phyloP scores from a whole-genome alignment of 1,140 invertebrate species.

The Drosophila ficusphila region DNA sequence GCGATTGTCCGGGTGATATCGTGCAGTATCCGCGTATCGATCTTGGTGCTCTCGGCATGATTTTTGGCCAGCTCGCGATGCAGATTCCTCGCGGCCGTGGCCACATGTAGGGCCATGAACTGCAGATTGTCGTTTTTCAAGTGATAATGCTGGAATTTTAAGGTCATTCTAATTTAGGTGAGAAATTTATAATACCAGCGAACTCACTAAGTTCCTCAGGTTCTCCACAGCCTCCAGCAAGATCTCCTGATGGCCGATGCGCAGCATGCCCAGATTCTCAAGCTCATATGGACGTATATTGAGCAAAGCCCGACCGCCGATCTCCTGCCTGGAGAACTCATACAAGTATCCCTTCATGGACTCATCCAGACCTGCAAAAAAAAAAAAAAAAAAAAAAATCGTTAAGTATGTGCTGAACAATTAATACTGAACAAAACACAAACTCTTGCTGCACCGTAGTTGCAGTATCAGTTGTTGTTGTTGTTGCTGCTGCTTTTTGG shows the following conservation, averaged over 20 bases:
- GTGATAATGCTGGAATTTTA: constrained; percentile 91
- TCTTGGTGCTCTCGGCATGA: constrained; percentile 87
- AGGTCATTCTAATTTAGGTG: too few species aligned
- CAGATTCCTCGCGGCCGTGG: constrained; percentile 92
- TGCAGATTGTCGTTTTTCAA: constrained; percentile 95
- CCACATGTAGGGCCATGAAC: constrained; percentile 92
- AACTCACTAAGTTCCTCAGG: constrained; percentile 92
- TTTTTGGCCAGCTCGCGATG: constrained; percentile 87
- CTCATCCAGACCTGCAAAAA: constrained; percentile 90
- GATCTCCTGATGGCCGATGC: constrained; percentile 96
- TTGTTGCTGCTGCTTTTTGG: constrained; percentile 36
- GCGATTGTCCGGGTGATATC: constrained; percentile 93
- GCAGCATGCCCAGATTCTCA: constrained; percentile 92
- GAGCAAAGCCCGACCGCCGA: constrained; percentile 93
- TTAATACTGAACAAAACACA: constrained; percentile 34
- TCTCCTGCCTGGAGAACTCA: constrained; percentile 91
- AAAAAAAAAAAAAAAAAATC: neutral
- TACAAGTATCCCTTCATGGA: constrained; percentile 92
- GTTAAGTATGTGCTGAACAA: constrained; percentile 1
- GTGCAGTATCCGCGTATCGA: constrained; percentile 92
- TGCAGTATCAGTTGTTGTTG: constrained; percentile 27
- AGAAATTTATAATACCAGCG: too few species aligned
- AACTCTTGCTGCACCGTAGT: constrained; percentile 33
- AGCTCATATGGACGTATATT: constrained; percentile 94
- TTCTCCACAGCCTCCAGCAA: constrained; percentile 95